A percentile compares a stretch with the other conserved stretches of the same genome.
These are phyloP conservation scores for Machimus rusticus DNA, from an alignment of 2,888 invertebrate species.

Conservation along the genomic window DNA sequence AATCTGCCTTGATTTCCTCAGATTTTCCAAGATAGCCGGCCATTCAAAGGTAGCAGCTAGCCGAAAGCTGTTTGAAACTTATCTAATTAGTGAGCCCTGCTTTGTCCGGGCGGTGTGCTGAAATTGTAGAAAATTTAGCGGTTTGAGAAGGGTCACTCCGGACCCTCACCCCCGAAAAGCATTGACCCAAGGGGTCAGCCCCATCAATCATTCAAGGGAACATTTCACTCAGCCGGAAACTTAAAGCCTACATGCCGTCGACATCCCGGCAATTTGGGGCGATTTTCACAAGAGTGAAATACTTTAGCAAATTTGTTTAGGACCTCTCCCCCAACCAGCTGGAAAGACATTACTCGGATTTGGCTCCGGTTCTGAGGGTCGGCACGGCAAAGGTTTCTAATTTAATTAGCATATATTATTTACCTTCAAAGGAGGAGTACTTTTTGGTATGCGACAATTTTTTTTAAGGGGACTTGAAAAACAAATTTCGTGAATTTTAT, in stretches of 20 bases:
- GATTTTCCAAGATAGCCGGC: not conserved
- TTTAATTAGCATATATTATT: not conserved
- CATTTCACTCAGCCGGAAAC: not conserved
- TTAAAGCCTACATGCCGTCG: not conserved
- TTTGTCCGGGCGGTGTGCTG: not conserved
- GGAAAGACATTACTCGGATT: not conserved
- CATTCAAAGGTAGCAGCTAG: not conserved
- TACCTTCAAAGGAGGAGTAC: not conserved
- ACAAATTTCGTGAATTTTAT: not conserved
- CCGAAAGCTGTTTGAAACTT: slow-evolving; percentile 13
- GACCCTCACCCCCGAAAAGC: not conserved
- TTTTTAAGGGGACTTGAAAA: not conserved
- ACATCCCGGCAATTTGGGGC: not conserved
- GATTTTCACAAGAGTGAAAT: not conserved
- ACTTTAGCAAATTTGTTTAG: slow-evolving; percentile 10
- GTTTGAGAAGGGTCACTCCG: not conserved
- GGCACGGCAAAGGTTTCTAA: not conserved
- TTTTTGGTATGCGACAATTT: not conserved
- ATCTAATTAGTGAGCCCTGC: not conserved
- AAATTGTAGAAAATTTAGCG: not conserved
- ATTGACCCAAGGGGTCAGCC: not conserved
- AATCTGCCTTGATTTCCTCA: not conserved
- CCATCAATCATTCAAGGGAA: slow-evolving; percentile 18
- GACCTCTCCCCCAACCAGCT: not conserved
- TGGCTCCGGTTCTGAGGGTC: not conserved